phyloP scores from a whole-genome alignment of 2,797 vertebrate genomes.

The Sparus aurata region DNA sequence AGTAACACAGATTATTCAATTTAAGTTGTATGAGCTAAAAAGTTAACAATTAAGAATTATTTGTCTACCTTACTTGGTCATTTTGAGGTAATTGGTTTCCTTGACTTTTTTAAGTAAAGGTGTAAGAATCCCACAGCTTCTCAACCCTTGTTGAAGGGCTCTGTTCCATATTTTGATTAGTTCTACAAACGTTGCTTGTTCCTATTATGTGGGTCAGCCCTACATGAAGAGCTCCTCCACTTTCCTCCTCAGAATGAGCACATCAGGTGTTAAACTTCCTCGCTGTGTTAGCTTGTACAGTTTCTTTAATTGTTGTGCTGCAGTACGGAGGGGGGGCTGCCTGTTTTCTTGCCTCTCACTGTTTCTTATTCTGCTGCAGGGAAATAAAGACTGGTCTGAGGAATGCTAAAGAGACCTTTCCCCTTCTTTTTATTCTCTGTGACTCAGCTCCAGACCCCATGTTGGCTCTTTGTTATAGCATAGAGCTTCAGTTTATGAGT shows the following conservation, averaged over 20 bases:
- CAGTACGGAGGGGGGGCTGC: slow-evolving; percentile 9
- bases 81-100: too few species aligned
- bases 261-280: slow-evolving; percentile 43
- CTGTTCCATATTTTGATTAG: background rate
- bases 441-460: slow-evolving; percentile 52
- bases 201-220: background rate
- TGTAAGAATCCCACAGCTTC: slow-evolving; percentile 6
- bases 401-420: slow-evolving; percentile 72
- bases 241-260: background rate
- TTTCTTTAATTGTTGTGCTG: slow-evolving; percentile 18
- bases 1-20: too few species aligned
- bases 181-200: background rate
- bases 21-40: too few species aligned
- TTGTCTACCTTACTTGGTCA: too few species aligned
- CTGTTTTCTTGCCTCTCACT: slow-evolving; percentile 37
- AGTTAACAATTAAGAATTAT: too few species aligned
- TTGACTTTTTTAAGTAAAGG: too few species aligned
- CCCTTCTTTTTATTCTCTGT: slow-evolving; percentile 41
- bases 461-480: slow-evolving; percentile 41
- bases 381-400: slow-evolving; percentile 31
- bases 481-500: slow-evolving; percentile 33
- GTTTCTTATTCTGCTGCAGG: slow-evolving; percentile 54
- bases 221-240: slow-evolving; percentile 10
- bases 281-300: slow-evolving; percentile 26
- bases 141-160: background rate